phyloP scores from a whole-genome alignment of 1,140 invertebrate genomes.

The Chelonus insularis region DNA sequence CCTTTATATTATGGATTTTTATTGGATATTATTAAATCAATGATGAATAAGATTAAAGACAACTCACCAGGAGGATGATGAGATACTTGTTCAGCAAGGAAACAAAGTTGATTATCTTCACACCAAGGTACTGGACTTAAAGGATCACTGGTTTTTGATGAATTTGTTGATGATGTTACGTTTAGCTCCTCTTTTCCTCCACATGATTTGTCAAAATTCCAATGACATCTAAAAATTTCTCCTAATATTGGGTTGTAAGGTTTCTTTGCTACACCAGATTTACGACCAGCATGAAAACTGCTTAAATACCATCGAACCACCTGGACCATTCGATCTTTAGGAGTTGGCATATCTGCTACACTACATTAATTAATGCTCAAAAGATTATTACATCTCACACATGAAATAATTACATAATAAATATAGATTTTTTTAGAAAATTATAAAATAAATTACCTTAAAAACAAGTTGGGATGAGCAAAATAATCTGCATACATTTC shows the following conservation, averaged over 20 bases:
- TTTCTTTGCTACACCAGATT: constrained; percentile 93
- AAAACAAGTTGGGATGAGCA: constrained; percentile 94
- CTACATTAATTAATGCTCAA: constrained; percentile 58
- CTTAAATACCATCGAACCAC: constrained; percentile 94
- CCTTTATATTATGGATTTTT: too few relatives aligned
- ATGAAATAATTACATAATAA: too few relatives aligned
- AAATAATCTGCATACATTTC: constrained; percentile 99
- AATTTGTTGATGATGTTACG: constrained; percentile 28
- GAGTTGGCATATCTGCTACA: constrained; percentile 80
- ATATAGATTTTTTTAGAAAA: too few relatives aligned
- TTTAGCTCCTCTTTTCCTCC: neutral
- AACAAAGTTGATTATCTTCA: constrained; percentile 77
- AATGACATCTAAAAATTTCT: constrained; percentile 90
- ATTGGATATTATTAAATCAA: neutral
- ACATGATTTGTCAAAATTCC: constrained; percentile 61
- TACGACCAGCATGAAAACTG: constrained; percentile 95
- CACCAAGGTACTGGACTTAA: constrained; percentile 86
- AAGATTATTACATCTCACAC: too few relatives aligned
- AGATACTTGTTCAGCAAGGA: constrained; percentile 97
- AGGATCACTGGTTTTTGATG: constrained; percentile 65
- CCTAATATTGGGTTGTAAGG: constrained; percentile 97
- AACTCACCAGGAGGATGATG: constrained; percentile 90
- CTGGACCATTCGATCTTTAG: constrained; percentile 90
- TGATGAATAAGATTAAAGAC: constrained; percentile 24
- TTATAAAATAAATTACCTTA: constrained; percentile 67